Base-by-base conservation (phyloP, 1,140 invertebrate species). In the Octopus sinensis region DNA sequence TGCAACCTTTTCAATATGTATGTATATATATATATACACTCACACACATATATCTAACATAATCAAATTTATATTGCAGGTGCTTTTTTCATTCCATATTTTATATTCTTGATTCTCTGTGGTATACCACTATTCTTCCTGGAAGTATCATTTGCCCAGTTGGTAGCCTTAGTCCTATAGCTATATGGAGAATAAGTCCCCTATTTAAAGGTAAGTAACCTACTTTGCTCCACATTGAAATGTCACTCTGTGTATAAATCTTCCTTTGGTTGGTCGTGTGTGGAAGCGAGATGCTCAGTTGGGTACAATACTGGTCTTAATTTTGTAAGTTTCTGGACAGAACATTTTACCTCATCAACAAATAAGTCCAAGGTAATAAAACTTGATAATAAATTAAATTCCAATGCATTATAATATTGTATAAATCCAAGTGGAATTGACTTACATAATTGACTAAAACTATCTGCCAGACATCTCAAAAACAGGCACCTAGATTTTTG, bases 71-170 rank as follows among this genome's bases (percentile, higher is more conserved):
- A 23, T 78, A 51, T 88, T 88, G 23, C 86, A 90, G 93, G 94
- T 92, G 95, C 88, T 91, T 96, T 91, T 93, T 94, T 94, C 53
- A 91, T 95, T n/a, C 92, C 93, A 0, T 94, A 95, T 86, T 87
- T 93, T 5, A 88, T 93, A 5, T 92, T 94, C 5, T 88, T 93
- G 76, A 79, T 94, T 10, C 82, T 93, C 4, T 92, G 94, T 76
- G 95, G 94, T 1, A 91, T 95, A 76, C 95, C 95, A 0, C 91
- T 95, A 6, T 93, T 94, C 54, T 93, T 96, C 79, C 91, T 96
- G 83, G 95, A 96, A 89, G 92, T 95, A 5, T 93, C 94, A 0
- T 91, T 95, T 52, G 95, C 95, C 4, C 95, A 96, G 89, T 93
- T 82, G 86, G 86, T 54, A 88, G 87, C 52, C 80, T 90, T 4